Evolutionary conservation across 2,113 vertebrate genomes (phyloP).

Genomic region (Rallus limicola): DNA sequence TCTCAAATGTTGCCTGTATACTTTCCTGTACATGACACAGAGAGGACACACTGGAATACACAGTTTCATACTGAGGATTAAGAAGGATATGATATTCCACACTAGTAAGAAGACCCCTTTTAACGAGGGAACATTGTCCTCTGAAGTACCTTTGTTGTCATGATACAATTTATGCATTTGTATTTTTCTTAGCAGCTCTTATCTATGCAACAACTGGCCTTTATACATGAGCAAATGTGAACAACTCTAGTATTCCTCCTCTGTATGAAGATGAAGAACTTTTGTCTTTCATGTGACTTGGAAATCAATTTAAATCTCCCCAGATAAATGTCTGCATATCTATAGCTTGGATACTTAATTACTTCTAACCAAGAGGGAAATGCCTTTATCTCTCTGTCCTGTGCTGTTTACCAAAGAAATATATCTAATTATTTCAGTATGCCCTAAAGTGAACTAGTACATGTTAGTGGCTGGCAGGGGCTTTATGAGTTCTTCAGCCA

Average conservation of each 20-base stretch:
- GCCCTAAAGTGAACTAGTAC: background rate
- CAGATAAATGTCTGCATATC: conserved; percentile 46
- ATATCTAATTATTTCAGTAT: conserved; percentile 62
- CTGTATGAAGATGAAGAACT: background rate
- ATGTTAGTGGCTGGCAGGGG: background rate
- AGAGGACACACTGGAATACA: background rate
- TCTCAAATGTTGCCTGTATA: background rate
- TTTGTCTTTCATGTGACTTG: conserved; percentile 61
- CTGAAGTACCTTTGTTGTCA: background rate
- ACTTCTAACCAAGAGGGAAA: conserved; percentile 63
- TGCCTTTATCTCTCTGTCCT: conserved; percentile 34
- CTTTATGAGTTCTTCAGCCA: background rate
- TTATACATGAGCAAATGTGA: background rate
- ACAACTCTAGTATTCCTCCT: background rate
- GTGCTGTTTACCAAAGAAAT: conserved; percentile 63
- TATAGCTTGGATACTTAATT: conserved; percentile 75
- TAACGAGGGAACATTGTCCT: background rate
- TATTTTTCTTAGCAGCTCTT: background rate
- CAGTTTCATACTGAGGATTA: background rate
- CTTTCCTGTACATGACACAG: background rate
- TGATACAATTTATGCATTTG: background rate
- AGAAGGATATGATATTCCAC: background rate
- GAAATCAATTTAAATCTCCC: conserved; percentile 67
- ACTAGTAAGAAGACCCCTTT: background rate
- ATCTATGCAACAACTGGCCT: background rate